Conservation (phyloP, 2,797 vertebrate genomes). For the Cetoscarus ocellatus region DNA sequence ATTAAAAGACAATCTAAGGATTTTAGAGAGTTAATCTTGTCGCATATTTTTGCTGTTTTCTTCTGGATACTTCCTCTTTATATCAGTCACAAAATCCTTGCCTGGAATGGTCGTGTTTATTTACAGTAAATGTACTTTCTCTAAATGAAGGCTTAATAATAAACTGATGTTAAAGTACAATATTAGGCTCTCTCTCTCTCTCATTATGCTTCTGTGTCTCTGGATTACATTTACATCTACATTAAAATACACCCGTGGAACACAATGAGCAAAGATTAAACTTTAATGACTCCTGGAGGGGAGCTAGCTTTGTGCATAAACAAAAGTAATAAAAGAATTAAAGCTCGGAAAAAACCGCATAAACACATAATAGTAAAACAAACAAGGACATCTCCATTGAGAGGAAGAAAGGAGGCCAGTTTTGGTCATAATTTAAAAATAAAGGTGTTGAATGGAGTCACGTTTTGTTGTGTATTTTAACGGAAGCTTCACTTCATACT, state of each 20-base stretch:
- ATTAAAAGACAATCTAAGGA: no score
- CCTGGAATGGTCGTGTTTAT: background rate
- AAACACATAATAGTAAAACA: constrained; percentile 8
- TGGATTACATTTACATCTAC: constrained; percentile 42
- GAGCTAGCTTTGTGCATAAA: constrained; percentile 5
- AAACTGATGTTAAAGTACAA: constrained; percentile 11
- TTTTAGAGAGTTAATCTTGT: no score
- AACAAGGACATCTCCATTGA: constrained; percentile 6
- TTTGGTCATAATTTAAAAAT: constrained; percentile 3
- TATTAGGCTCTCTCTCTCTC: background rate
- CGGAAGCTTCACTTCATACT: constrained; percentile 28
- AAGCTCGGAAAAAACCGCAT: constrained; percentile 11
- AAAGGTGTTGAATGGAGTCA: constrained; percentile 4
- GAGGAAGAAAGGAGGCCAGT: background rate
- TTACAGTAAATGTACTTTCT: constrained; percentile 14
- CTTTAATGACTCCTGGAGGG: constrained; percentile 43
- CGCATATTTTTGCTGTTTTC: background rate
- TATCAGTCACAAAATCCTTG: background rate
- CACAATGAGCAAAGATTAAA: constrained; percentile 39
- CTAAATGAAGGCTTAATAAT: constrained; percentile 28
- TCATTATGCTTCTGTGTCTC: constrained; percentile 17
- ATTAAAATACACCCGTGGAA: constrained; percentile 39
- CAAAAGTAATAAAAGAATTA: constrained; percentile 33
- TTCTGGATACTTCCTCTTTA: background rate
- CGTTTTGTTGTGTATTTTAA: constrained; percentile 13